Evolutionary conservation across 1,140 invertebrate genomes (phyloP).

Genomic region (Octopus bimaculoides): DNA sequence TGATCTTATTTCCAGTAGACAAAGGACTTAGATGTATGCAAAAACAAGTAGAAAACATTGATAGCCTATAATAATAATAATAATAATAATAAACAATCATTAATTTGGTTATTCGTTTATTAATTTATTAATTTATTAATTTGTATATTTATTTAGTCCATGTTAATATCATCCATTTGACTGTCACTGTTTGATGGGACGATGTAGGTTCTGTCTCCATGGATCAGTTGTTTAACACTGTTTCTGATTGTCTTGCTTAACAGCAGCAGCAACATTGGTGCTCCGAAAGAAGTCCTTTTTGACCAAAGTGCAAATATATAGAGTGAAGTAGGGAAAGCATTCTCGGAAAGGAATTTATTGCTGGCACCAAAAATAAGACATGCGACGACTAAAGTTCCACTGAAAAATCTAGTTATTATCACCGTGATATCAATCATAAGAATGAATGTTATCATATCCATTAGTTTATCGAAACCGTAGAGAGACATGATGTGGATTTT

Average conservation of each 20-base stretch:
- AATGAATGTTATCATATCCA: neutral
- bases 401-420: neutral
- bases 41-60: too few species aligned
- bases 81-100: too few species aligned
- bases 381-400: neutral
- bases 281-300: neutral
- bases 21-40: too few species aligned
- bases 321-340: neutral
- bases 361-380: neutral
- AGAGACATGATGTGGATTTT: neutral
- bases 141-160: too few species aligned
- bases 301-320: neutral
- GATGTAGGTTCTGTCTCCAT: neutral
- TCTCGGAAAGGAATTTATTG: neutral
- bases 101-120: too few species aligned
- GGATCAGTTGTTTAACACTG: neutral
- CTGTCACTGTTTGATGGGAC: neutral
- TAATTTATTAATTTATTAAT: too few species aligned
- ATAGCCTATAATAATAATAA: too few species aligned
- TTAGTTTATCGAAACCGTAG: neutral
- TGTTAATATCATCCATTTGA: neutral
- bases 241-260: neutral
- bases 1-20: too few species aligned
- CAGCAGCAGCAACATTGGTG: neutral
- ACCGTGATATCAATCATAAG: neutral